These are phyloP conservation scores for Scolanthus callimorphus DNA, from an alignment of 92 coral and sea anemone genomes.

Conservation along the genomic window DNA sequence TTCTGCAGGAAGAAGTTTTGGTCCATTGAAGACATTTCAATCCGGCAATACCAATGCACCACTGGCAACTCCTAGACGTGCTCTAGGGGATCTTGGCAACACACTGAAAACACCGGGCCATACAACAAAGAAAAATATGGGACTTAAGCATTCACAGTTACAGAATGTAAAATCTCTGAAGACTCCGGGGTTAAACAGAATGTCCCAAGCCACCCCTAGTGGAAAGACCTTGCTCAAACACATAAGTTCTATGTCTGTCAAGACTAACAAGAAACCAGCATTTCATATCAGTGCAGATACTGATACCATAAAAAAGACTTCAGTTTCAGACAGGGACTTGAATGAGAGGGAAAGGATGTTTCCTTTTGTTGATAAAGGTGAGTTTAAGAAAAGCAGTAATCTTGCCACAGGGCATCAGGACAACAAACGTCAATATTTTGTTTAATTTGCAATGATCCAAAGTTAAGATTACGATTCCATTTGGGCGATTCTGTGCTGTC, in stretches of 20 bases:
- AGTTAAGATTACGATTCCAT: neutral
- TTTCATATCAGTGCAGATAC: slow-evolving; percentile 10
- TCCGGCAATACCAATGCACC: slow-evolving; percentile 39
- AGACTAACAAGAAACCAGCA: slow-evolving; percentile 31
- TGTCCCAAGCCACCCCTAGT: slow-evolving; percentile 46
- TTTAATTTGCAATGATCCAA: neutral
- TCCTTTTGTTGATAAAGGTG: slow-evolving; percentile 81
- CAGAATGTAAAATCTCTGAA: slow-evolving; percentile 25
- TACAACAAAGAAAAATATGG: slow-evolving; percentile 26
- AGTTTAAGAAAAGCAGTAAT: neutral
- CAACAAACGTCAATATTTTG: too few relatives aligned
- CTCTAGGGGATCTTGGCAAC: slow-evolving; percentile 87
- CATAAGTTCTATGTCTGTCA: slow-evolving; percentile 39
- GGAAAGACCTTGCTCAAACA: slow-evolving; percentile 42
- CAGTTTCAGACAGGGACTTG: slow-evolving; percentile 25
- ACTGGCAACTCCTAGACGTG: slow-evolving; percentile 84
- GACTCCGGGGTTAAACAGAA: slow-evolving; percentile 26
- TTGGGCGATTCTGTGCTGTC: neutral
- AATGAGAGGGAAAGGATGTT: slow-evolving; percentile 76
- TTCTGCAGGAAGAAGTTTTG: slow-evolving; percentile 60
- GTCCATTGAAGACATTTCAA: slow-evolving; percentile 57
- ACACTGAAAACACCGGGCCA: slow-evolving; percentile 34
- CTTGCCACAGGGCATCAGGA: neutral
- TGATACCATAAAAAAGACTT: slow-evolving; percentile 16
- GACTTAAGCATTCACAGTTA: slow-evolving; percentile 36